Evolutionary conservation across 1,140 invertebrate genomes (phyloP).

Genomic region (Bombus pascuorum): DNA sequence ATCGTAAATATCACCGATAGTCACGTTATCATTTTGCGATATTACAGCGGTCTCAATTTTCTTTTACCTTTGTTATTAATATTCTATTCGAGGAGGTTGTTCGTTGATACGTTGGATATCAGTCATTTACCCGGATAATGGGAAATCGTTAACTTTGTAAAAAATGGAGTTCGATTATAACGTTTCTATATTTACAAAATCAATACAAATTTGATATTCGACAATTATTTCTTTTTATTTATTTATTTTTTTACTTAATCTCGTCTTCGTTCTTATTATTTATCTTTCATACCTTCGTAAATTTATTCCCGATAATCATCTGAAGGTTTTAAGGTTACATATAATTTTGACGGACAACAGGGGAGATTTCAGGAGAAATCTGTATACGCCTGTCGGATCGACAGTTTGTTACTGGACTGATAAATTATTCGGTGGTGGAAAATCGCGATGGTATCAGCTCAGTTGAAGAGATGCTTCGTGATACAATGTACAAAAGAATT

Average conservation of each 20-base stretch:
- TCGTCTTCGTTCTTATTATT: background rate
- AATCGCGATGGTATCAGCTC: conserved; percentile 26
- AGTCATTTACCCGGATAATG: no score
- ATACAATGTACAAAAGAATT: conserved; percentile 10
- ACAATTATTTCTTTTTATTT: no score
- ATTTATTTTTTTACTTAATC: background rate
- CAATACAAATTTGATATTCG: background rate
- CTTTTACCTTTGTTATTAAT: background rate
- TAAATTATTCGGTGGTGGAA: conserved; percentile 39
- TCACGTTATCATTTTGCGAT: conserved; percentile 23
- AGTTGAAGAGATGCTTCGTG: background rate
- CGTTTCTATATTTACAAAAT: background rate
- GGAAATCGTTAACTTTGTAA: no score
- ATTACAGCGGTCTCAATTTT: background rate
- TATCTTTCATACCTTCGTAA: background rate
- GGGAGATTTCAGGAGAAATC: background rate
- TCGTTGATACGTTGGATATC: no score
- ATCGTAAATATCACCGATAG: conserved; percentile 38
- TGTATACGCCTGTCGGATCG: background rate
- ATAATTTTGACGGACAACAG: background rate
- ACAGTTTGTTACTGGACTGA: background rate
- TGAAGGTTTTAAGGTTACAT: no score
- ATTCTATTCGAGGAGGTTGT: background rate
- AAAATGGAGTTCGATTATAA: background rate
- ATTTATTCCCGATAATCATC: background rate